A percentile compares a stretch with the other conserved stretches of the same genome.
phyloP scores from a whole-genome alignment of 2,797 vertebrate species.

The Tamandua tetradactyla region DNA sequence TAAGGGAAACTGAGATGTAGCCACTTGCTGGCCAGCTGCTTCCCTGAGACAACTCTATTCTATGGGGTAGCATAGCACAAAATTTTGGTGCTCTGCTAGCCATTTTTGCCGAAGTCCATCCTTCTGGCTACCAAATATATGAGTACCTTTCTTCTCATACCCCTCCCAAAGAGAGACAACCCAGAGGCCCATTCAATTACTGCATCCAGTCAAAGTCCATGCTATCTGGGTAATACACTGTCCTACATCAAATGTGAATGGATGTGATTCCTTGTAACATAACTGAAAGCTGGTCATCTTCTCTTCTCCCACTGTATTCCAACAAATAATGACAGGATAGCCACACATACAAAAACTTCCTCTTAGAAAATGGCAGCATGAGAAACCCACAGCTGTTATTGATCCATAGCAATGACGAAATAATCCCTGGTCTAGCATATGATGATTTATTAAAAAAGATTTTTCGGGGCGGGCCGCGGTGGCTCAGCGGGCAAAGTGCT shows the following conservation, averaged over 20 bases:
- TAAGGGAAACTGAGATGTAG: background rate
- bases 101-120: background rate
- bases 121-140: background rate
- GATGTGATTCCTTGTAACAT: background rate
- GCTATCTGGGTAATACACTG: background rate
- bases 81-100: background rate
- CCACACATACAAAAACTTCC: background rate
- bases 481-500: too few relatives aligned
- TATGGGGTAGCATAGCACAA: too few relatives aligned
- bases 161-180: background rate
- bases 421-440: background rate
- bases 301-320: rapidly evolving
- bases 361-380: background rate
- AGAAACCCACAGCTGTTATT: background rate
- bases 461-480: too few relatives aligned
- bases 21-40: background rate
- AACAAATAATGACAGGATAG: background rate
- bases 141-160: background rate
- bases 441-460: background rate
- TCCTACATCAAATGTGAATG: background rate
- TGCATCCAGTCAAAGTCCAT: background rate
- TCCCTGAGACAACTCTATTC: background rate
- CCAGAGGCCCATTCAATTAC: background rate
- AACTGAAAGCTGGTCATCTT: background rate
- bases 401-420: background rate